These are phyloP conservation scores for Bovichtus variegatus DNA, from an alignment of 2,797 vertebrate species.

Conservation along the genomic window DNA sequence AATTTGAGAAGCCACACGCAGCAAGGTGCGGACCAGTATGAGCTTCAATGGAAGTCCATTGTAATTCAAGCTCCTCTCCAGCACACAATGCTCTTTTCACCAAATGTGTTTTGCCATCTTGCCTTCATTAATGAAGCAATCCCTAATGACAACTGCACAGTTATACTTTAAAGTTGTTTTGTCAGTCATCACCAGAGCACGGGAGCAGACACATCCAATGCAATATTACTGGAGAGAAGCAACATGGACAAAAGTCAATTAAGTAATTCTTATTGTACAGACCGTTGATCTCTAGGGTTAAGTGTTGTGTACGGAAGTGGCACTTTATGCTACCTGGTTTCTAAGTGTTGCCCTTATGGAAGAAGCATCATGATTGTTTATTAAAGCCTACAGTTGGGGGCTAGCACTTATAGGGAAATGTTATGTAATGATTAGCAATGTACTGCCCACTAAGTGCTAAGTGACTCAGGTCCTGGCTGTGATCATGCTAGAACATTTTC, in stretches of 20 bases:
- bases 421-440: slow-evolving; percentile 23
- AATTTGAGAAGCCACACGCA: slow-evolving; percentile 17
- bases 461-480: slow-evolving; percentile 8
- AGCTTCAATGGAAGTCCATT: slow-evolving; percentile 8
- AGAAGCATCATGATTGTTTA: neutral
- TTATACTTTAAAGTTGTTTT: slow-evolving; percentile 13
- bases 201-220: neutral
- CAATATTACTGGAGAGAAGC: neutral
- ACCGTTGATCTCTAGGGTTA: neutral
- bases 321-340: neutral
- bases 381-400: neutral
- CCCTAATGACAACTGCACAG: neutral
- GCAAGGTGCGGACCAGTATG: neutral
- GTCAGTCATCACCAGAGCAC: slow-evolving; percentile 11
- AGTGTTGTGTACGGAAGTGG: neutral
- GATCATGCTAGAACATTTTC: slow-evolving; percentile 14
- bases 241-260: neutral
- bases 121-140: neutral
- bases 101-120: slow-evolving; percentile 4
- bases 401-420: neutral
- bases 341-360: neutral
- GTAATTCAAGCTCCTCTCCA: slow-evolving; percentile 10
- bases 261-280: neutral
- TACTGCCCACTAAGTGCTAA: slow-evolving; percentile 9
- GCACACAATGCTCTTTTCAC: neutral